Conservation (phyloP, 2,888 invertebrate species). For the Notodonta ziczac region DNA sequence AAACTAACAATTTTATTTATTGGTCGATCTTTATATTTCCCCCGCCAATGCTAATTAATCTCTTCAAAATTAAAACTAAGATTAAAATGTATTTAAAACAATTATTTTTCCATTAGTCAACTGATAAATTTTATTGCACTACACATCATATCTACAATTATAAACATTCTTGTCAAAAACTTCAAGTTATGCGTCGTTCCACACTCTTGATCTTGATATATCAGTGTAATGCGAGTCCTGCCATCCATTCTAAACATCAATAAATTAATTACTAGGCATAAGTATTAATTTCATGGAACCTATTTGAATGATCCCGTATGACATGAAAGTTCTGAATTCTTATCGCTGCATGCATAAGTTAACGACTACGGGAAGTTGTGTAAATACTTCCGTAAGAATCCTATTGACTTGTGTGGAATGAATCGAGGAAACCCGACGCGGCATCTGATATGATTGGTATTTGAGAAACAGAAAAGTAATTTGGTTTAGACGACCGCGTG, state of each 20-base stretch:
- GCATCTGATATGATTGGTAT: background rate
- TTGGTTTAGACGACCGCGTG: no score
- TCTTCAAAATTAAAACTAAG: background rate
- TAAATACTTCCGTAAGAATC: conserved; percentile 1
- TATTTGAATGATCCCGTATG: background rate
- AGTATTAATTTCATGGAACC: background rate
- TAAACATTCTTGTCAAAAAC: no score
- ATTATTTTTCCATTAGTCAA: background rate
- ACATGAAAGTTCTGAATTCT: background rate
- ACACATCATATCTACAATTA: no score
- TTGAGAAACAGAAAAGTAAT: no score
- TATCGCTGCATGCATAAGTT: background rate
- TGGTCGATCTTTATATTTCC: background rate
- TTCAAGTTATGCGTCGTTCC: no score
- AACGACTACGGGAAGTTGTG: background rate
- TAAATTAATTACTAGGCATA: no score
- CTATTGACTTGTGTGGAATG: background rate
- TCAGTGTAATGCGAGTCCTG: no score
- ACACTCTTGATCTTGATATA: no score
- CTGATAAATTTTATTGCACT: background rate
- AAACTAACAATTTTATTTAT: background rate
- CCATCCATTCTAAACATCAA: no score
- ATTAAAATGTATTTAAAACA: background rate
- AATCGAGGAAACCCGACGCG: background rate
- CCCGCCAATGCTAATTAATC: background rate